A percentile compares a stretch with the other conserved stretches of the same genome.
Evolutionary conservation across 2,113 vertebrate species (phyloP).

Genomic region (Rallus limicola): DNA sequence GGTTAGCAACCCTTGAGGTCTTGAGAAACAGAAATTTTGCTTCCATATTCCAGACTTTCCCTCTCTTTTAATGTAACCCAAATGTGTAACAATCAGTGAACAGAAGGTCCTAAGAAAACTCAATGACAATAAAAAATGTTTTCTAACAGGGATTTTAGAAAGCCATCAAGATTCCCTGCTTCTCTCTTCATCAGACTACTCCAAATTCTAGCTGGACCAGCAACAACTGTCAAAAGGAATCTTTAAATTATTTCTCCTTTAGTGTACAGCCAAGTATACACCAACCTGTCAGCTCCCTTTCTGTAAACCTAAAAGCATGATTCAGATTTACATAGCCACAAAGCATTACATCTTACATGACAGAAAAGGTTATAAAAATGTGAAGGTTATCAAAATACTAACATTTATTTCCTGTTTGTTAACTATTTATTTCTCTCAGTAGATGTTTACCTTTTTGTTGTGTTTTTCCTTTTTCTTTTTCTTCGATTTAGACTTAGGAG

Average conservation of each 20-base stretch:
- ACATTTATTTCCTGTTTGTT: background rate
- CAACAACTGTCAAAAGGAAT: background rate
- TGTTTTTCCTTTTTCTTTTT: conserved; percentile 88
- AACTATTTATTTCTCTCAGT: background rate
- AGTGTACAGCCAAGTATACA: background rate
- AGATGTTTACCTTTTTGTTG: conserved; percentile 82
- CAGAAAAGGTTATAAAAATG: background rate
- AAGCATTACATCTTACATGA: background rate
- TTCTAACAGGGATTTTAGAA: background rate
- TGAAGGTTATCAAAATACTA: background rate
- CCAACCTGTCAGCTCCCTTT: background rate
- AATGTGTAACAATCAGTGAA: background rate
- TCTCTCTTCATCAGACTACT: background rate
- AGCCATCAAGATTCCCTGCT: background rate
- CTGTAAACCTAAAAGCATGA: background rate
- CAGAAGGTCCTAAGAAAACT: background rate
- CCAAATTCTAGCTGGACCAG: background rate
- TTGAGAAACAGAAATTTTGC: background rate
- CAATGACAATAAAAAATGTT: background rate
- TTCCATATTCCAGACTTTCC: background rate
- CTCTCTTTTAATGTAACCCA: background rate
- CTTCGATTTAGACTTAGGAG: conserved; percentile 83
- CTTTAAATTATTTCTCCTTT: background rate
- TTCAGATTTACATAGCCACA: background rate
- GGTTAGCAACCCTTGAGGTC: background rate